Base-by-base conservation (phyloP, 2,797 vertebrate genomes). In the Nannoperca obscura region DNA sequence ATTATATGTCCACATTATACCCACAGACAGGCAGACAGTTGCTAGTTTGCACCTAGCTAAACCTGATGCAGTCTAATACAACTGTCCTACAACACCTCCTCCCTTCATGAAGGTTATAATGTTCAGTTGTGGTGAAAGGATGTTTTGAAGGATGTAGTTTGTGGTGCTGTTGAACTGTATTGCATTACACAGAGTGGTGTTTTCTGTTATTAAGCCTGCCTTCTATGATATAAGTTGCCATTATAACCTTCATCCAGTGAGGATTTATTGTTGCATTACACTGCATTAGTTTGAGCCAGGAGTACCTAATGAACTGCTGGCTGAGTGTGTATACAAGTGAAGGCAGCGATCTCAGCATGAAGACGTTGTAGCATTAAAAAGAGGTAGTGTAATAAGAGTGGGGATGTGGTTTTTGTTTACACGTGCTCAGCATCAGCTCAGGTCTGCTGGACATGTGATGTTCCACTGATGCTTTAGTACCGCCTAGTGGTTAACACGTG, bases 401-500 rank as follows among this genome's bases (percentile, higher is more conserved):
- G 47, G 22, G 6, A 20, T 57, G 59, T 47, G 15, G 1, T 36
- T 70, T 11, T 62, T 49, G 7, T 55, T 54, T 58, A 58, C 49
- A 65, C 1, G 3, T 55, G 55, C 22, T 36, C 36, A 53, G 27
- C 76, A 55, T 74, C 61, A 55, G 58, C 36, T 69, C 60, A 40
- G 22, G 24, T 44, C 57, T 67, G 22, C 22, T 32, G 57, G 11
- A 68, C 36, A 40, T 47, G 30, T 55, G 55, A 67, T 27, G n/a
- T 5, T 44, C n/a, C 7, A 5, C 30, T 76, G 60, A 27, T 50
- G 61, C 24, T 74, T 65, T 30, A 61, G 8, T 57, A 55, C 49
- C 87, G 68, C 30, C 88, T 78, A 55, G 72, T 85, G 88, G 81
- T 24, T 55, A 9, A 52, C 2, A n/a, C 22, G 19, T 46, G 54